Percentiles rank a stretch among this genome's conserved stretches.
Conservation (phyloP, 2,113 vertebrate genomes). For the Brienomyrus longianalis region DNA sequence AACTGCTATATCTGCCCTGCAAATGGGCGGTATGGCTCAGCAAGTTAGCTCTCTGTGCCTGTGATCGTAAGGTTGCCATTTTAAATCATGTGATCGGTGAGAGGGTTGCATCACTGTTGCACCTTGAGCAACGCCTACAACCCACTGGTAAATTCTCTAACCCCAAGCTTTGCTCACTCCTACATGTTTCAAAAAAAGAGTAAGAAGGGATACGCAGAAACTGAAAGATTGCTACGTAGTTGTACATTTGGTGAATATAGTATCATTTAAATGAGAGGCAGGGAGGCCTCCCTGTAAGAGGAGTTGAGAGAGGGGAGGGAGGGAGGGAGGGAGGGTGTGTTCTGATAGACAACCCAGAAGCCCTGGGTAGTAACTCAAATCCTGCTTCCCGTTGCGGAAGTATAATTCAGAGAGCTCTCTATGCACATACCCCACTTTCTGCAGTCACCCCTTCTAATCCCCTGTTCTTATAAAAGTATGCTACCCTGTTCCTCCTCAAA, state of each 20-base stretch:
- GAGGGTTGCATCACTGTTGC: not conserved
- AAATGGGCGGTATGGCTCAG: not conserved
- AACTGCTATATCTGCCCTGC: not conserved
- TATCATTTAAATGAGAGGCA: not conserved
- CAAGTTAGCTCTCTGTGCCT: not conserved
- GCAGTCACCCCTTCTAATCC: not conserved
- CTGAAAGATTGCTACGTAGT: not conserved
- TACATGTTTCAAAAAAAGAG: not conserved
- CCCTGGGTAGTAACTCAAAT: conserved; percentile 28
- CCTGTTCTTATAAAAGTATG: not conserved
- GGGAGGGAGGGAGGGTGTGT: not conserved
- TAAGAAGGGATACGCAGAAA: not conserved
- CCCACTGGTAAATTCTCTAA: not conserved
- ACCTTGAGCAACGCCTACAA: not conserved
- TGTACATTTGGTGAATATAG: not conserved
- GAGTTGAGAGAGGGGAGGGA: not conserved
- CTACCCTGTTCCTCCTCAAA: not conserved
- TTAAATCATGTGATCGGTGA: not conserved
- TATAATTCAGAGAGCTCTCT: not conserved
- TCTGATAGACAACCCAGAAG: conserved; percentile 34
- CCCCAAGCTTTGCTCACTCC: not conserved
- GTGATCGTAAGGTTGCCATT: not conserved
- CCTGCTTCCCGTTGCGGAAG: conserved; percentile 19
- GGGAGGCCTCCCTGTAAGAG: not conserved
- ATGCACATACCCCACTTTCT: not conserved